Evolutionary conservation across 2,113 vertebrate species (phyloP).

Genomic region (Chamaetylas fuelleborni): DNA sequence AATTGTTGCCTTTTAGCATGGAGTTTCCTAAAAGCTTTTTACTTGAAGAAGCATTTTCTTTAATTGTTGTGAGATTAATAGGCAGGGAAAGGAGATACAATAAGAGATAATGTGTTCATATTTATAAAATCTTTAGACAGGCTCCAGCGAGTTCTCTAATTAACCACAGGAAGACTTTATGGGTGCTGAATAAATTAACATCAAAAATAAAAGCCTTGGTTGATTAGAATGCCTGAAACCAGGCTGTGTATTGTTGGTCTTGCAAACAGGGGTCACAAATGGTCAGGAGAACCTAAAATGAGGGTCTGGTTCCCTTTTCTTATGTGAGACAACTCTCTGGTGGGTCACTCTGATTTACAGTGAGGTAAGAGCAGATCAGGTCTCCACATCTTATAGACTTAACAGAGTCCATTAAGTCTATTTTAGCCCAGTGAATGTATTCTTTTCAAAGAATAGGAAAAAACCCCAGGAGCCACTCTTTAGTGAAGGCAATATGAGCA

Average conservation of each 20-base stretch:
- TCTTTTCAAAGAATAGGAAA: neutral
- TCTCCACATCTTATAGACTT: neutral
- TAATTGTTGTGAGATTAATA: conserved; percentile 35
- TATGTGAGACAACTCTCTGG: neutral
- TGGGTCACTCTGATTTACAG: neutral
- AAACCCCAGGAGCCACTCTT: neutral
- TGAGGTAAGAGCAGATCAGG: neutral
- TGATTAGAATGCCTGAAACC: neutral
- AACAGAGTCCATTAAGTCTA: neutral
- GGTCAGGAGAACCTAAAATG: neutral
- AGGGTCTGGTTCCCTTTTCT: neutral
- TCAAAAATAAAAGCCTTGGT: neutral
- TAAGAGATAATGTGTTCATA: conserved; percentile 8
- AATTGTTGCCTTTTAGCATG: neutral
- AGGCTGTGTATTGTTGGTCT: neutral
- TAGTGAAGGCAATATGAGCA: neutral
- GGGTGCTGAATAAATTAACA: conserved; percentile 8
- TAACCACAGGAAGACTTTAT: neutral
- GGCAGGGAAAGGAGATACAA: conserved; percentile 13
- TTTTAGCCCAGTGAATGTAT: neutral
- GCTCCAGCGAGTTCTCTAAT: conserved; percentile 12
- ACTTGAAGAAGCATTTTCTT: neutral
- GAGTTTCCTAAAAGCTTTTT: neutral
- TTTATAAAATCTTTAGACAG: conserved; percentile 31
- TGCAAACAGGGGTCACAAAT: neutral